phyloP scores from a whole-genome alignment of 1,140 invertebrate genomes.

The Achatina immaculata region DNA sequence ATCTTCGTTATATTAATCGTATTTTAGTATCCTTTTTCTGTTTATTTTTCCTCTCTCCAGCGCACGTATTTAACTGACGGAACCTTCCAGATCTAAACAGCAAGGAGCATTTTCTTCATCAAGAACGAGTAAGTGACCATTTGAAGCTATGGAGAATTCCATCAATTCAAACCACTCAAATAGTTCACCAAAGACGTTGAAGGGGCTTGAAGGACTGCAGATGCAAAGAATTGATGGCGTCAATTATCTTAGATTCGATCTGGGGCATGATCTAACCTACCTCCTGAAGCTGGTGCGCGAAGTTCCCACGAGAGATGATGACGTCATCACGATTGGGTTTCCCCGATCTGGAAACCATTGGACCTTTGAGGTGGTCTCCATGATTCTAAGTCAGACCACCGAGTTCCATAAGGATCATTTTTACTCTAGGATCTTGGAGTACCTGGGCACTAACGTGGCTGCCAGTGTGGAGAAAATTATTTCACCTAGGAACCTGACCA shows the following conservation, averaged over 20 bases:
- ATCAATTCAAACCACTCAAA: too few species aligned
- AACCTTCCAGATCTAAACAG: too few species aligned
- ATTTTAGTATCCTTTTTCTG: too few species aligned
- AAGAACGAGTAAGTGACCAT: too few species aligned
- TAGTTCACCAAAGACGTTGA: too few species aligned
- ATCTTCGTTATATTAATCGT: too few species aligned
- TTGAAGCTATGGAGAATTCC: too few species aligned
- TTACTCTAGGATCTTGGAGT: constrained; percentile 4
- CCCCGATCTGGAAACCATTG: constrained; percentile 40
- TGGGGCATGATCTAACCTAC: not conserved
- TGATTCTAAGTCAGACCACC: constrained; percentile 32
- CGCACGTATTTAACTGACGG: too few species aligned
- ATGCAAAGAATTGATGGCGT: not conserved
- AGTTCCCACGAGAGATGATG: not conserved
- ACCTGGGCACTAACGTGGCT: not conserved
- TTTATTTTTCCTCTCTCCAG: too few species aligned
- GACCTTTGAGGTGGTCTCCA: constrained; percentile 32
- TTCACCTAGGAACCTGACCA: constrained; percentile 44
- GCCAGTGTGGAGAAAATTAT: not conserved
- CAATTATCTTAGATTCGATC: not conserved
- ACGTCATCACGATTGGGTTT: constrained; percentile 31
- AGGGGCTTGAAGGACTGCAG: not conserved
- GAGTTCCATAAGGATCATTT: constrained; percentile 28
- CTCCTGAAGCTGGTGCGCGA: not conserved
- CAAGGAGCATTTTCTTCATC: too few species aligned